Evolutionary conservation across 2,113 vertebrate species (phyloP), one percentile per base, ranked within the genome.

Genomic region (Mastomys natalensis): DNA sequence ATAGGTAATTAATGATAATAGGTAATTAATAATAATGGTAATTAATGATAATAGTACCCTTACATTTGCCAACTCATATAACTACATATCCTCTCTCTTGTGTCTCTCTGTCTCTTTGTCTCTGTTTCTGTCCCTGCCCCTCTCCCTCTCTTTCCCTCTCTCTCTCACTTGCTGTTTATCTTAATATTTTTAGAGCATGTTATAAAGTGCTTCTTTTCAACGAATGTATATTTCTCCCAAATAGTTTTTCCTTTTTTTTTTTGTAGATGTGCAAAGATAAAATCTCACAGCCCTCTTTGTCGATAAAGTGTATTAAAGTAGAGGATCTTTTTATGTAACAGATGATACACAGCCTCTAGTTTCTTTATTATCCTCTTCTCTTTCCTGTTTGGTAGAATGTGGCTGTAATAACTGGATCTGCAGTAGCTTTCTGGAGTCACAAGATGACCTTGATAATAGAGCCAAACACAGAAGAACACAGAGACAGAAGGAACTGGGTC

Each of bases 351-450:
- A 74, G 22, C 8, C 29, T 77, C 60, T 94, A 45, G 43, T 2
- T 13, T 85, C 84, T 93, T 62, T 43, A 19, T 60, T 87, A 31
- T 60, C 55, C 26, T n/a, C 53, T 68, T 31, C 51, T 85, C 22
- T 58, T 92, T 90, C 21, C 74, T 62, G 55, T 55, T 84, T 84
- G 48, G 55, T 90, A 43, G 55, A 70, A 87, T 95, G 22, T 80
- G 19, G 22, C 51, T 24, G 2, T 8, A 24, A 80, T 62, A 22
- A 9, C 24, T 80, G 43, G 29, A n/a, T 16, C 81, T 58, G 4
- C 4, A 87, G 31, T 9, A 68, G 13, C 37, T 62, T 40, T 80
- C 37, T 37, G 62, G 55, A 74, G n/a, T 48, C 78, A 58, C 3
- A 10, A 29, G 0, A 3, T 66, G 29, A 91, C 11, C 37, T 86